Evolutionary conservation across 2,113 vertebrate species (phyloP).

Genomic region (Phylloscopus trochiloides): DNA sequence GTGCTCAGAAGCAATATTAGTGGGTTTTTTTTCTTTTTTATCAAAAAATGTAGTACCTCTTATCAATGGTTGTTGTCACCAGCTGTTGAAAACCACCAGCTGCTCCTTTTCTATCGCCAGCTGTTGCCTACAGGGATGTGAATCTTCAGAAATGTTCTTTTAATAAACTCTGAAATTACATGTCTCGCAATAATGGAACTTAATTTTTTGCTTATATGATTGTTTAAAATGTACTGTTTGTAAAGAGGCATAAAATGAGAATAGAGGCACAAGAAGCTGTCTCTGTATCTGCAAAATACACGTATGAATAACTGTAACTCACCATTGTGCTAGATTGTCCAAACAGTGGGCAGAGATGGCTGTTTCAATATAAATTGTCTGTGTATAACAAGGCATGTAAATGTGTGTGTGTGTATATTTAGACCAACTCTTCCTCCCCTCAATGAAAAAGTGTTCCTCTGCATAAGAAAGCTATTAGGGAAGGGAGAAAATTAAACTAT

Average conservation of each 20-base stretch:
- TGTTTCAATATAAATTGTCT: background rate
- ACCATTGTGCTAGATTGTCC: background rate
- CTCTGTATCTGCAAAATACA: background rate
- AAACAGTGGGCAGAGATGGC: background rate
- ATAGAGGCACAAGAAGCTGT: background rate
- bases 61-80: background rate
- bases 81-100: background rate
- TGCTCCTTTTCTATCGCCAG: background rate
- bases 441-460: background rate
- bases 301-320: background rate
- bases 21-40: background rate
- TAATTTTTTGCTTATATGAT: background rate
- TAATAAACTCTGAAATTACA: background rate
- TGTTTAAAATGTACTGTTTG: background rate
- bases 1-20: background rate
- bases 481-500: background rate
- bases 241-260: background rate
- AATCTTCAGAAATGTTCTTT: background rate
- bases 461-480: background rate
- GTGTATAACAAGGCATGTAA: background rate
- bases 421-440: background rate
- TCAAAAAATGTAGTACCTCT: background rate
- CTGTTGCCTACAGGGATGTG: background rate
- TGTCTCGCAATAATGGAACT: background rate
- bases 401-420: accelerated